Percentiles rank a stretch among this genome's conserved stretches.
Conservation (phyloP, 2,888 invertebrate species). For the Chaitophorus viminalis region DNA sequence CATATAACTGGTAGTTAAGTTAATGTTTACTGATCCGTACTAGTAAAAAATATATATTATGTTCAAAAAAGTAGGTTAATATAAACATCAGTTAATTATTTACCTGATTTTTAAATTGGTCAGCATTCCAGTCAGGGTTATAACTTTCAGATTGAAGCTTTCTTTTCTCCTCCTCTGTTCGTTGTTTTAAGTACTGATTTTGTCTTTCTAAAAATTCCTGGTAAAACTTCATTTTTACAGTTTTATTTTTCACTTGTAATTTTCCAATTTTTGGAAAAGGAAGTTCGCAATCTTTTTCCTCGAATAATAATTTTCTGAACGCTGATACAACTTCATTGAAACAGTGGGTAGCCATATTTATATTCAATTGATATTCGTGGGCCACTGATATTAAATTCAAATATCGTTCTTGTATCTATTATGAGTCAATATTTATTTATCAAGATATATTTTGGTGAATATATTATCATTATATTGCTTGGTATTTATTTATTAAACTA, state of each 20-base stretch:
- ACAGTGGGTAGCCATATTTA: conserved; percentile 21
- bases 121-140: background rate
- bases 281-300: conserved; percentile 51
- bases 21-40: too few species aligned
- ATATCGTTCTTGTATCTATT: conserved; percentile 35
- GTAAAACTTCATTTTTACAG: conserved; percentile 14
- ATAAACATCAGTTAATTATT: too few species aligned
- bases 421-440: background rate
- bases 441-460: background rate
- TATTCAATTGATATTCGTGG: background rate
- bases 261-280: conserved; percentile 36
- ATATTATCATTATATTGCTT: background rate
- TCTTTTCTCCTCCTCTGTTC: background rate
- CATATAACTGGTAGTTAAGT: too few species aligned
- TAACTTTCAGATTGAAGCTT: background rate
- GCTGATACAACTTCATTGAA: conserved; percentile 8
- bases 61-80: too few species aligned
- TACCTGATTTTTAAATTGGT: conserved; percentile 3
- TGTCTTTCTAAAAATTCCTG: conserved; percentile 26
- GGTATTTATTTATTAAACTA: background rate
- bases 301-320: conserved; percentile 12
- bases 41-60: too few species aligned
- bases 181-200: background rate
- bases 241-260: conserved; percentile 36
- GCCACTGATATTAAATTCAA: conserved; percentile 26